Base-by-base conservation (phyloP, 1,140 invertebrate species). In the Conus ventricosus region DNA sequence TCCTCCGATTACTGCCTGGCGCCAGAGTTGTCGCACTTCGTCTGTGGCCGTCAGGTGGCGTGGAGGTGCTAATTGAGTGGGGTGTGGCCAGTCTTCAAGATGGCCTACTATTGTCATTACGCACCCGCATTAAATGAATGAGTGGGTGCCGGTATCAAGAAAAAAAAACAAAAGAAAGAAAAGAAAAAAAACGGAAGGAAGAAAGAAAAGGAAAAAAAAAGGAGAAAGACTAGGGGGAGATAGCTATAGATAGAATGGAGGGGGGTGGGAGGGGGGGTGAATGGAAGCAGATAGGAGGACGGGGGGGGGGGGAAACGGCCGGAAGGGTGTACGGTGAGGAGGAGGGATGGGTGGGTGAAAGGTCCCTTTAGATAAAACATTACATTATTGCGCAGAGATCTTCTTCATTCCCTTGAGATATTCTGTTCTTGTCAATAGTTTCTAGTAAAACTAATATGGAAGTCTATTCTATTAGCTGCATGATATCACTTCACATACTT, bases 21-120 rank as follows among this genome's bases (percentile, higher is more conserved):
- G 51, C 67, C 67, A 53, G 78, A 81, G 78, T 81, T 81, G 78
- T 81, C 78, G 78, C 78, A 20, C 78, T 39, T 81, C 78, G 78
- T 27, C 78, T 51, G 51, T 27, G 27, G 10, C 27, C 51, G 78
- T 81, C 25, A 81, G 78, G 78, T 81, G 27, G 25, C 78, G 51
- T 51, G n/a, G 78, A 81, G 78, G 78, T 81, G 78, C 78, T 81
- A 81, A 81, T 81, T 27, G 25, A 81, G 78, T 51, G 7, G 78
- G 78, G 78, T 39, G 78, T 39, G 78, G 51, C 78, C 13, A 51
- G 13, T 81, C 78, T 15, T 17, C 27, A 39, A 51, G 25, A 17
- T 27, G 20, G 78, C 25, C 25, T 51, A 39, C 78, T 10, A 53
- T 10, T 17, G 78, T 60, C 57, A 60, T 60, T 27, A 81, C 27